Evolutionary conservation across 2,797 vertebrate species (phyloP), one percentile per base, ranked within the genome.

Genomic region (Orientallactaga sibirica): DNA sequence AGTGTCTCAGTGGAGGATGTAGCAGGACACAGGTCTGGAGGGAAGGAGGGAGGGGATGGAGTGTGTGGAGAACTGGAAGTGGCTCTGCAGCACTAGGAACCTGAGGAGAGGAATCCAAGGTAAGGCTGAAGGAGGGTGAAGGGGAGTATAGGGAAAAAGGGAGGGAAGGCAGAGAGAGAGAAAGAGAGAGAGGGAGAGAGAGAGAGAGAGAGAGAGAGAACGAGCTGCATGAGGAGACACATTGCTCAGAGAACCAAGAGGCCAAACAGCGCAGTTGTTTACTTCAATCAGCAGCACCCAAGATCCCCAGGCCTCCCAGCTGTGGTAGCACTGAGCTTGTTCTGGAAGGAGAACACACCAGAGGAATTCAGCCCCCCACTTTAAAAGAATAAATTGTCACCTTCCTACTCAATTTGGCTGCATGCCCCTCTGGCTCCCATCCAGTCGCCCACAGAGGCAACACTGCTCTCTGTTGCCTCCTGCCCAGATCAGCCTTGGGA

Each of bases 381-480:
- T 88, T 86, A 83, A 94, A 88, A 90, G 95, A 94, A 96, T 94
- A 97, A 95, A 93, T 92, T 96, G 82, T 91, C 96, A 96, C 94
- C 95, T 94, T 96, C 97, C 96, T 89, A 97, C 97, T 95, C 95
- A 75, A 76, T 95, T 90, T 96, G 90, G 94, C 96, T 92, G 93
- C 82, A 87, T 0, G 14, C 68, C 94, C 86, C 58, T 55, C 68
- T 94, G 96, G 95, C 88, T 70, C 82, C 66, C 29, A 4, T 79
- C 92, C 96, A 97, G 92, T 75, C 79, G 5, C 95, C 97, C 92
- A 97, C 94, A 62, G 66, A 89, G 2, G 73, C 89, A 43, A 86
- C 58, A 37, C 37, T 55, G 84, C 95, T 29, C 29, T 64, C 79
- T 52, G 82, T 94, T 29, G 80, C 87, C 88, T 96, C 91, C 93